Evolutionary conservation across 1,140 invertebrate species (phyloP).

Genomic region (Pectinophora gossypiella): DNA sequence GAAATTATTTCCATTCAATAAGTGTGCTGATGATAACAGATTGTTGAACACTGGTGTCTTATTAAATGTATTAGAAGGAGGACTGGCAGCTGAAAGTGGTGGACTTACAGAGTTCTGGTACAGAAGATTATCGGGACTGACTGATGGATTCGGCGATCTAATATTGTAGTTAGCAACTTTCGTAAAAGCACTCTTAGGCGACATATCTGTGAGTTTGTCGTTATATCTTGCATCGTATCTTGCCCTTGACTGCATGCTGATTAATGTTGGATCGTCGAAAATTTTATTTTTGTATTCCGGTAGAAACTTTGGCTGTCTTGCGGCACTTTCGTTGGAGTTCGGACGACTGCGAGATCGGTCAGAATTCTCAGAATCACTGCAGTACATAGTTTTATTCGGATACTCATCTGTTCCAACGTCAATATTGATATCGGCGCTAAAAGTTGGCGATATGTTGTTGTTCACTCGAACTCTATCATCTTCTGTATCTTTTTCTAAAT

Average conservation of each 20-base stretch:
- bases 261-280: conserved; percentile 77
- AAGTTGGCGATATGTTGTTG: conserved; percentile 69
- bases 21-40: conserved; percentile 61
- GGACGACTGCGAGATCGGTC: conserved; percentile 68
- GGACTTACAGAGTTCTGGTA: conserved; percentile 87
- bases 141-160: conserved; percentile 79
- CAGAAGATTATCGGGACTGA: conserved; percentile 83
- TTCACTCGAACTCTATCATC: conserved; percentile 60
- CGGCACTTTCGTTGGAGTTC: conserved; percentile 70
- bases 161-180: conserved; percentile 78
- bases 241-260: conserved; percentile 71
- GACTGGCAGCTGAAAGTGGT: conserved; percentile 75
- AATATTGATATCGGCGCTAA: conserved; percentile 69
- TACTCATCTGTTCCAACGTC: conserved; percentile 75
- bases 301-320: conserved; percentile 58
- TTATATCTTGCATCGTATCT: conserved; percentile 63
- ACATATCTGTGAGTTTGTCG: conserved; percentile 55
- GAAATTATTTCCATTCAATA: conserved; percentile 71
- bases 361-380: conserved; percentile 71
- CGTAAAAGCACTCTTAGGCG: conserved; percentile 85
- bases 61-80: conserved; percentile 59
- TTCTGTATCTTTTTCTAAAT: conserved; percentile 57
- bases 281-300: conserved; percentile 77
- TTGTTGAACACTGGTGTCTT: conserved; percentile 60
- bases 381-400: conserved; percentile 66